These are phyloP conservation scores for Exaiptasia diaphana DNA, from an alignment of 64 coral and sea anemone species.

Conservation along the genomic window DNA sequence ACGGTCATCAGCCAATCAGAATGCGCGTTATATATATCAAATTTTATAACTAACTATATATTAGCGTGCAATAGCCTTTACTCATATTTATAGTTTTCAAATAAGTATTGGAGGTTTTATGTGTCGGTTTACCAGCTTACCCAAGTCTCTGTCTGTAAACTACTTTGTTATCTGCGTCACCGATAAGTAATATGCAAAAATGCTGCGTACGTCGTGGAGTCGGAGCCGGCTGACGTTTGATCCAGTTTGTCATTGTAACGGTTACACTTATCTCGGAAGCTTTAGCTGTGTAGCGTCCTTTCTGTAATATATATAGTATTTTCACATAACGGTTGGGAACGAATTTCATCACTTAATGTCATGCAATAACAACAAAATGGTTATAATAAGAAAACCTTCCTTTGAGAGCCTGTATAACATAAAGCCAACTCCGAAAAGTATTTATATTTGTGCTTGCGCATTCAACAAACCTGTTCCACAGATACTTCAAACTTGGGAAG, in stretches of 20 bases:
- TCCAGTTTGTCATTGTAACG: conserved; percentile 85
- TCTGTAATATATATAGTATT: conserved; percentile 18
- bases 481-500: conserved; percentile 90
- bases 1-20: too few species aligned
- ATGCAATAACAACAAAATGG: too few species aligned
- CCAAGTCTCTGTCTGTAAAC: conserved; percentile 87
- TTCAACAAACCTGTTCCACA: conserved; percentile 93
- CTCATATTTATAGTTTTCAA: not conserved
- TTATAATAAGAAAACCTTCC: not conserved
- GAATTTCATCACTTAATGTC: too few species aligned
- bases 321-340: not conserved
- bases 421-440: not conserved
- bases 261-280: conserved; percentile 67
- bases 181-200: conserved; percentile 74
- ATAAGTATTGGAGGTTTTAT: not conserved
- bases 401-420: not conserved
- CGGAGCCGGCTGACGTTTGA: conserved; percentile 67
- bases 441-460: not conserved
- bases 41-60: too few species aligned
- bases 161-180: conserved; percentile 73
- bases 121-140: conserved; percentile 17
- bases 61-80: too few species aligned
- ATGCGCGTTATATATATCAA: too few species aligned
- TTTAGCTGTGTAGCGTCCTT: conserved; percentile 34
- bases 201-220: conserved; percentile 48